Percentiles rank a stretch among this genome's conserved stretches.
Evolutionary conservation across 1,140 invertebrate species (phyloP).

Genomic region (Campoletis sonorensis): DNA sequence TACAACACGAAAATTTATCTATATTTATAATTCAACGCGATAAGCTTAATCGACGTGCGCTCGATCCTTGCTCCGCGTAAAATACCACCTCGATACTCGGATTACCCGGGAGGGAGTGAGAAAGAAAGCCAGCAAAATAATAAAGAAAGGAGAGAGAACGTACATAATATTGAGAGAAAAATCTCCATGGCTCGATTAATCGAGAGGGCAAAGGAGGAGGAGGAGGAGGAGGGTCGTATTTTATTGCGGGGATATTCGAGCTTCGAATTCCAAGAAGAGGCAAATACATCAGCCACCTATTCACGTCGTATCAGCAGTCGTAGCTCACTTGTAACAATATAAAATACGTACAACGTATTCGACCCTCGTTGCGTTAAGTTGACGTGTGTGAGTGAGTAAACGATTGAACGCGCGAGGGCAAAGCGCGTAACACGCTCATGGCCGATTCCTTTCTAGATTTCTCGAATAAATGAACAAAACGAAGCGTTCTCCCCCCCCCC

Average conservation of each 20-base stretch:
- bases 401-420: slow-evolving; percentile 42
- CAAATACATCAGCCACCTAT: slow-evolving; percentile 34
- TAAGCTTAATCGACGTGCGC: slow-evolving; percentile 40
- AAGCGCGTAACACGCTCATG: slow-evolving; percentile 50
- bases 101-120: slow-evolving; percentile 13
- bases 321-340: slow-evolving; percentile 20
- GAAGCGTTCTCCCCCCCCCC: background rate
- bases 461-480: slow-evolving; percentile 45
- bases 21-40: slow-evolving; percentile 40
- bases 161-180: slow-evolving; percentile 35
- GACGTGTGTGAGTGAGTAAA: slow-evolving; percentile 9
- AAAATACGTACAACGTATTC: slow-evolving; percentile 22
- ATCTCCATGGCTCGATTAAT: slow-evolving; percentile 6
- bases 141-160: slow-evolving; percentile 14
- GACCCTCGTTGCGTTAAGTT: slow-evolving; percentile 26
- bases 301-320: slow-evolving; percentile 7
- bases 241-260: slow-evolving; percentile 43
- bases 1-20: slow-evolving; percentile 19
- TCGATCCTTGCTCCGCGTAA: slow-evolving; percentile 7
- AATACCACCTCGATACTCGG: slow-evolving; percentile 38
- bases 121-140: slow-evolving; percentile 23
- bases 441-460: slow-evolving; percentile 54
- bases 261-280: slow-evolving; percentile 44
- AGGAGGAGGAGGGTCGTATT: slow-evolving; percentile 21
- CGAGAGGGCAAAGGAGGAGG: background rate